phyloP scores from a whole-genome alignment of 2,888 invertebrate species.

The Nymphalis urticae region DNA sequence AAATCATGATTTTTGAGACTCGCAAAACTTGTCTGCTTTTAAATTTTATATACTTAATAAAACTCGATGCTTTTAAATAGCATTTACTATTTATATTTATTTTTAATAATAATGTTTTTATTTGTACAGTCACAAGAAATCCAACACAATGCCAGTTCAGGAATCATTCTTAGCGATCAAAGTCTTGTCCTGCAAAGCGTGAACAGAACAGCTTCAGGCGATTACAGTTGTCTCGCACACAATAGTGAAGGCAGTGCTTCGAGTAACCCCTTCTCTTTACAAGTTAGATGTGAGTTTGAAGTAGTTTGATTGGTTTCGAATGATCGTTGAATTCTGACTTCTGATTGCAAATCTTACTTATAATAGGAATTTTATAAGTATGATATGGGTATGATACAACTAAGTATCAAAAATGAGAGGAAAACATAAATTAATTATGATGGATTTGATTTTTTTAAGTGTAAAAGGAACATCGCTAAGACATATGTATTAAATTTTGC shows the following conservation, averaged over 20 bases:
- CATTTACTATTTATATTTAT: too few species aligned
- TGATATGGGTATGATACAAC: too few species aligned
- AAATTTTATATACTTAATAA: too few species aligned
- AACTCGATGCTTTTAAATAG: too few species aligned
- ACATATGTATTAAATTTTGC: too few species aligned
- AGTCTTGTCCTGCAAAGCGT: slow-evolving; percentile 94
- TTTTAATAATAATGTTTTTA: too few species aligned
- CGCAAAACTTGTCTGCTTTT: too few species aligned
- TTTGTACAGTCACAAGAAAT: slow-evolving; percentile 83
- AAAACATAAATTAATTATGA: too few species aligned
- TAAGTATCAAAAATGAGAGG: too few species aligned
- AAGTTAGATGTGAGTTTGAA: slow-evolving; percentile 90
- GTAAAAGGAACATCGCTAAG: too few species aligned
- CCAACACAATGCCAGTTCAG: slow-evolving; percentile 89
- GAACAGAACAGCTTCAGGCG: slow-evolving; percentile 87
- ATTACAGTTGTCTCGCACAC: slow-evolving; percentile 93
- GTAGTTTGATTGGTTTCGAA: slow-evolving; percentile 15
- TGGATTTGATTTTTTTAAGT: too few species aligned
- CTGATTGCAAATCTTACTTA: background rate
- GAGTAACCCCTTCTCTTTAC: slow-evolving; percentile 91
- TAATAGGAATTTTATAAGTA: background rate
- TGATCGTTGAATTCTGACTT: slow-evolving; percentile 1
- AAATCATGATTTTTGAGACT: background rate
- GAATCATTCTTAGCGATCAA: slow-evolving; percentile 93
- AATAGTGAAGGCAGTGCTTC: slow-evolving; percentile 94